These are phyloP conservation scores for Choristoneura rosaceana DNA, from an alignment of 2,888 invertebrate genomes.

Conservation along the genomic window DNA sequence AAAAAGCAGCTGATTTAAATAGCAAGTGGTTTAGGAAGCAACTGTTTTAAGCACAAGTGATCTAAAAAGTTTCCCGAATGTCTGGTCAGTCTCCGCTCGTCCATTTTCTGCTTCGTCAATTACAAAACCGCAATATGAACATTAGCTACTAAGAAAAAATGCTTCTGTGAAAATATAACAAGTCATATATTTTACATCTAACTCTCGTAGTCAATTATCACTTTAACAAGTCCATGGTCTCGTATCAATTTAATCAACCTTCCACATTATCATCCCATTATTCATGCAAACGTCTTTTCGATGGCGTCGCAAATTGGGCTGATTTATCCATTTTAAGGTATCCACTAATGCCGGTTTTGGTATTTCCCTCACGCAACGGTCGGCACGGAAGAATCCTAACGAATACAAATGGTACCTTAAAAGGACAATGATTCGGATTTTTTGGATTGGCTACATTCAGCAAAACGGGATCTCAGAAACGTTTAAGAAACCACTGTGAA, in stretches of 20 bases:
- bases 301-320: conserved; percentile 5
- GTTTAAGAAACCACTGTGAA: neutral
- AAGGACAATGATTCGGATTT: neutral
- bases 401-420: conserved; percentile 24
- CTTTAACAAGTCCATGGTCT: neutral
- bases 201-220: neutral
- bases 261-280: conserved; percentile 4
- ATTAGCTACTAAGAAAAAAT: too few species aligned
- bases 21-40: too few species aligned
- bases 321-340: conserved; percentile 19
- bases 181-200: too few species aligned
- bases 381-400: neutral
- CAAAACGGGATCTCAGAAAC: neutral
- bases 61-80: too few species aligned
- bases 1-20: too few species aligned
- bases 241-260: neutral
- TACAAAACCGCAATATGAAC: too few species aligned
- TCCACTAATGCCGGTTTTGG: conserved; percentile 6
- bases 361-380: conserved; percentile 29
- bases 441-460: neutral
- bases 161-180: too few species aligned
- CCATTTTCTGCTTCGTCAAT: too few species aligned
- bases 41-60: neutral
- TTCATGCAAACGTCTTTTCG: conserved; percentile 6
- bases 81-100: too few species aligned